Evolutionary conservation across 35 echinoderm and acorn worm genomes (phyloP).

Genomic region (Stichopus chloronotus): DNA sequence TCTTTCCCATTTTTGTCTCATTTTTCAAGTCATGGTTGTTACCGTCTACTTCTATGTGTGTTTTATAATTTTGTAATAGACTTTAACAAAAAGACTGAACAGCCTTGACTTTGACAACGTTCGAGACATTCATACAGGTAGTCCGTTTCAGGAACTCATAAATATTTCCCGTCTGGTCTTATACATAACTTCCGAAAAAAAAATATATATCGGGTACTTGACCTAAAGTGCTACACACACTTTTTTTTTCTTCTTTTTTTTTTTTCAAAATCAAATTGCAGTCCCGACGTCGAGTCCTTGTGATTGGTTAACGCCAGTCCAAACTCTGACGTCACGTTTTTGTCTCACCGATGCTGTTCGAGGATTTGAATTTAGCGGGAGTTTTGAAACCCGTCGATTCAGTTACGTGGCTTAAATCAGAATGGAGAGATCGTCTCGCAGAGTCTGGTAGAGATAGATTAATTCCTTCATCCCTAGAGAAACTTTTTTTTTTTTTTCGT

Average conservation of each 20-base stretch:
- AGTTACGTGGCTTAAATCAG: background rate
- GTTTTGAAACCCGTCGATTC: background rate
- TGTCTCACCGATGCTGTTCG: conserved; percentile 25
- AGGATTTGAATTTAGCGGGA: conserved; percentile 46
- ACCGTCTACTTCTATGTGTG: no score
- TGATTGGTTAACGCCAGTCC: background rate
- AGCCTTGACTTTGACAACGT: no score
- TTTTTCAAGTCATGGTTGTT: no score
- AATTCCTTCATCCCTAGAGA: no score
- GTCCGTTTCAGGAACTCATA: no score
- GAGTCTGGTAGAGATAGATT: background rate
- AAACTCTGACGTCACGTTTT: conserved; percentile 28
- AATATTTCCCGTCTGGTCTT: background rate
- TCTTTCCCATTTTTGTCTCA: no score
- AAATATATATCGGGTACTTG: background rate
- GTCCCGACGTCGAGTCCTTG: background rate
- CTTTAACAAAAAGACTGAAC: no score
- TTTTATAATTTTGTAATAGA: no score
- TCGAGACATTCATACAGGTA: no score
- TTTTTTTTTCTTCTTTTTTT: background rate
- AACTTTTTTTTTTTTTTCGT: no score
- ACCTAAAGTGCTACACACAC: background rate
- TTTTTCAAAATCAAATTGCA: conserved; percentile 12
- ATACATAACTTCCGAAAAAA: no score
- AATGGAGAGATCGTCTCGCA: background rate